Percentiles rank a stretch among this genome's conserved stretches.
Evolutionary conservation across 2,113 vertebrate species (phyloP).

Genomic region (Theropithecus gelada): DNA sequence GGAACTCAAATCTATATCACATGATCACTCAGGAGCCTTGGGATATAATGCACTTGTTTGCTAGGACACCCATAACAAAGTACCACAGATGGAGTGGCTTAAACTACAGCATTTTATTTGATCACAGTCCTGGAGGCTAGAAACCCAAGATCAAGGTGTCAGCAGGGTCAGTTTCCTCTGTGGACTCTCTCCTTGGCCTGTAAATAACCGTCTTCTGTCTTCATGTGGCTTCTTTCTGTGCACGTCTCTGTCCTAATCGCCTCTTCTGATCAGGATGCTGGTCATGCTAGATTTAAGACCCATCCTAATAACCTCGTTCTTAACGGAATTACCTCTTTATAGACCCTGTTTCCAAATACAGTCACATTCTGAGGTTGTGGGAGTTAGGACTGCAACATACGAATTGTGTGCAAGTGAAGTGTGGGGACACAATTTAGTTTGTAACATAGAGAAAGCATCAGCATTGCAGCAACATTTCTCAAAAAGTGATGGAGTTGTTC

Average conservation of each 20-base stretch:
- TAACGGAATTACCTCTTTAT: neutral
- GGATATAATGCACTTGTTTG: neutral
- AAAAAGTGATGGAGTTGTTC: neutral
- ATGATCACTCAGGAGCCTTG: neutral
- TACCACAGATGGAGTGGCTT: neutral
- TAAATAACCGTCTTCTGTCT: accelerated
- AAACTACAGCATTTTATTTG: neutral
- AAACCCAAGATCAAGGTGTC: neutral
- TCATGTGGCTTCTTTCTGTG: neutral
- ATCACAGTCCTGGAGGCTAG: neutral
- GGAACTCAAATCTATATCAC: neutral
- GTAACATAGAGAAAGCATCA: accelerated
- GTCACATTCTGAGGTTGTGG: neutral
- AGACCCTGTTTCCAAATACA: neutral
- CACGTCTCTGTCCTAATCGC: neutral
- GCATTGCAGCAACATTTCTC: neutral
- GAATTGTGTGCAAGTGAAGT: neutral
- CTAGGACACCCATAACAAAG: neutral
- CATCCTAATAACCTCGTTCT: neutral
- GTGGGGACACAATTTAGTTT: accelerated
- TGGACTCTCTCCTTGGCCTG: neutral
- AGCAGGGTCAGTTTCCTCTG: neutral
- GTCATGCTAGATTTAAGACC: neutral
- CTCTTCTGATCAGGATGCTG: neutral
- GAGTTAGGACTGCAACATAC: accelerated